phyloP scores from a whole-genome alignment of 2,113 vertebrate genomes.

The Tychaedon coryphoeus region DNA sequence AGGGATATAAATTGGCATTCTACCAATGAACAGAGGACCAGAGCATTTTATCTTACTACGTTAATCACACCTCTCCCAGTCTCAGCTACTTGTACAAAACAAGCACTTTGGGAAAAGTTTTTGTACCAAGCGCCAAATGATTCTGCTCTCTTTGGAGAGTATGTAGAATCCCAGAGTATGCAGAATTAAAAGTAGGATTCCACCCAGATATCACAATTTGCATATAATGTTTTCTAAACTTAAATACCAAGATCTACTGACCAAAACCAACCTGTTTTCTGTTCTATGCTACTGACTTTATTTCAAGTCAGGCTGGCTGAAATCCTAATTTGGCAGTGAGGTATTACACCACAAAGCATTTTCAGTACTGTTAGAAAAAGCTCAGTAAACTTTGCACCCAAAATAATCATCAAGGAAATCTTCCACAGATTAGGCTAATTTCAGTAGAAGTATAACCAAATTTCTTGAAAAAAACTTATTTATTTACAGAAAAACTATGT shows the following conservation, averaged over 20 bases:
- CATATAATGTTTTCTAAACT: not conserved
- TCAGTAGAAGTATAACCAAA: not conserved
- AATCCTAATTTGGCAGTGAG: not conserved
- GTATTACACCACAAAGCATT: not conserved
- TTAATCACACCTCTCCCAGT: not conserved
- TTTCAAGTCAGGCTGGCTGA: not conserved
- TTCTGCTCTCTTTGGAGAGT: not conserved
- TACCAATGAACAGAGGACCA: not conserved
- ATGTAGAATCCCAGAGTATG: not conserved
- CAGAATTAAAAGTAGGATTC: not conserved
- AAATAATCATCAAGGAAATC: not conserved
- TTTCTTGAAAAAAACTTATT: not conserved
- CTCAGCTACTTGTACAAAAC: not conserved
- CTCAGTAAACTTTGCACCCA: not conserved
- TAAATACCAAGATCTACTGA: not conserved
- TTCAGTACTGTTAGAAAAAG: not conserved
- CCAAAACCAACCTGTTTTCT: not conserved
- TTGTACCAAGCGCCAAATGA: not conserved
- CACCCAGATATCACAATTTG: not conserved
- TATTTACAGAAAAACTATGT: not conserved
- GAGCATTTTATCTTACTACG: not conserved
- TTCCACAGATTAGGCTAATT: not conserved
- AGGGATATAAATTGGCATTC: not conserved
- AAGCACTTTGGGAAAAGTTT: not conserved
- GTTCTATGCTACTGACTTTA: not conserved